Base-by-base conservation (phyloP, 2,797 vertebrate genomes). In the Platalea minor region DNA sequence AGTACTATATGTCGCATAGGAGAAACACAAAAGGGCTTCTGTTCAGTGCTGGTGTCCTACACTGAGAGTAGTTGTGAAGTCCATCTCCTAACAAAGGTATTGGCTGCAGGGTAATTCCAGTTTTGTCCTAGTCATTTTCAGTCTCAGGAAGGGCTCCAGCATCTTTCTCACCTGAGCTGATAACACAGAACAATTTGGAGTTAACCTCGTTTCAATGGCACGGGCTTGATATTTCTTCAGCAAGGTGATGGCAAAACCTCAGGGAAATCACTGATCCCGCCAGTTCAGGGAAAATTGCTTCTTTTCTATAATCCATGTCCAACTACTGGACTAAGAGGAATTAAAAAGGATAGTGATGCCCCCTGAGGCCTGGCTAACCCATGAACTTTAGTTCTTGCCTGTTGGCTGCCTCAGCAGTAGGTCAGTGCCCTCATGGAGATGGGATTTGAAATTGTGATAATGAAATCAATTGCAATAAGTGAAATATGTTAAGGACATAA, bases 21-120 rank as follows among this genome's bases (percentile, higher is more conserved):
- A 87, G 31, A 54, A 73, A 13, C 4, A 46, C 3, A 14, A 29
- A 72, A 74, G 2, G 3, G 12, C 5, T 74, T 75, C 35, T 86
- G 6, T 50, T 76, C 17, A 15, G 23, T 65, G 14, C 8, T 82
- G 57, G 13, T 19, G 46, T 51, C 56, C 37, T 29, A 11, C 3
- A 4, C 17, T 57, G 33, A 64, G 14, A 64, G 10, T 2, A 54
- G 19, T 10, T 3, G 1, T 53, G 12, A 73, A 59, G 23, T 33
- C 24, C 31, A 37, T 74, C 31, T 65, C 57, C 21, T 46, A 37
- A 25, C 3, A n/a, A 11, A 85, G 16, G 5, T 23, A 25, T 41
- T 0, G 0, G 7, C 33, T 33, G 1, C 2, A 8, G 25, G 6
- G 19, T 50, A 41, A 64, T 82, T 87, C 31, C 24, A 26, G 15